Conservation (phyloP, 2,888 invertebrate genomes). For the Drosophila basisetae region DNA sequence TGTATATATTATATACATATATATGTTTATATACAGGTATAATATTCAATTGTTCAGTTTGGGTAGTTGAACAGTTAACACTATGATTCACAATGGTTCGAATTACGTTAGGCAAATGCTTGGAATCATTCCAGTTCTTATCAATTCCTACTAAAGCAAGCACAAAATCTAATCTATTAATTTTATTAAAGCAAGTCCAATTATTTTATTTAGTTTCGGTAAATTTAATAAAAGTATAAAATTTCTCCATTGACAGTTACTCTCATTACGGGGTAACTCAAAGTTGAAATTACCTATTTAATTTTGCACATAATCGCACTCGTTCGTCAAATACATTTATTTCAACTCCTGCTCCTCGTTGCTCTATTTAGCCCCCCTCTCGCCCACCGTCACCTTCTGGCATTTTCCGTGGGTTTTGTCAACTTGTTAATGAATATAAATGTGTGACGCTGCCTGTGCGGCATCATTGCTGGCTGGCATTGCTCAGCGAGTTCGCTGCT, state of each 20-base stretch:
- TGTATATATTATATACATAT: neutral
- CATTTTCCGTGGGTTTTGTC: constrained; percentile 37
- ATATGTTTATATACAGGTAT: neutral
- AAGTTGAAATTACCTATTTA: neutral
- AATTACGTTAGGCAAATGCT: neutral
- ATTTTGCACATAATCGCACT: constrained; percentile 6
- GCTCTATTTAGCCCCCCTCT: neutral
- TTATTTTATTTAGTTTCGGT: neutral
- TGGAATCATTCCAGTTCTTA: neutral
- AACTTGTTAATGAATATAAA: constrained; percentile 76
- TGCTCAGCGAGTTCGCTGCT: constrained; percentile 17
- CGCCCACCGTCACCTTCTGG: constrained; percentile 2
- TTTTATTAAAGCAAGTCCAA: neutral
- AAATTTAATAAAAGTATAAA: too few species aligned
- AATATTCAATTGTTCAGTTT: neutral
- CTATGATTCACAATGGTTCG: neutral
- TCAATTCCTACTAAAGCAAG: neutral
- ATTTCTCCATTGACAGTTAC: neutral
- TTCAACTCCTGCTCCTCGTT: neutral
- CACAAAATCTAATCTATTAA: neutral
- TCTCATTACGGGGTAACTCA: neutral
- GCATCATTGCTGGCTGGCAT: constrained; percentile 18
- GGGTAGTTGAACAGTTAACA: neutral
- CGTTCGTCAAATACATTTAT: neutral
- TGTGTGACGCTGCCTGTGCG: constrained; percentile 52